Base-by-base conservation (phyloP, 2,888 invertebrate genomes). In the Eupithecia abbreviata region DNA sequence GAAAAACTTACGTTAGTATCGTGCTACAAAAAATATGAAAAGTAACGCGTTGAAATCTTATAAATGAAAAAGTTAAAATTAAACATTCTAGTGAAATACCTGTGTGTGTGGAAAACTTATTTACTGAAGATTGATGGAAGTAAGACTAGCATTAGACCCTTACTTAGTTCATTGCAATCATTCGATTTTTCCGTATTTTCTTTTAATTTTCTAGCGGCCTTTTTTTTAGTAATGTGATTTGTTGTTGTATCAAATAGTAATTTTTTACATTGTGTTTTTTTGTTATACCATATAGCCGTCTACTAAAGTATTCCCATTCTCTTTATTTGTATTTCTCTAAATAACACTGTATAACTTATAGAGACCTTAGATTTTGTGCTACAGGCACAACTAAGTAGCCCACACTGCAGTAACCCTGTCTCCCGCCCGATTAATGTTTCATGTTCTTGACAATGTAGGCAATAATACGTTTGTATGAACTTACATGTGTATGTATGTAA, bases 371-470 rank as follows among this genome's bases (percentile, higher is more conserved):
- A n/a, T 18, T 68, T 65, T 3, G 9, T 66, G 66, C 15, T 42
- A 13, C 66, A 42, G 42, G 13, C 2, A 66, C 51, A 62, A 74
- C 47, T 62, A 12, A 71, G 62, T 10, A 45, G 55, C 71, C 70
- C 30, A 9, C 18, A 73, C 51, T 75, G 68, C 66, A 70, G 65
- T 43, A 66, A 66, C 77, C 74, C 77, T 77, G 74, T 75, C 75
- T 42, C 67, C 71, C 7, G 49, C 43, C 67, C 72, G 74, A 76
- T 74, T 76, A 78, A 78, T 78, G 78, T 74, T 55, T 43, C 71
- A 71, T 78, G 76, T 78, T 49, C 71, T 74, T 69, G 76, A 76
- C 76, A 74, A 74, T 78, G 75, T 78, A 77, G 75, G 78, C 78
- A 72, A 75, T 72, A 72, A 77, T 77, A 67, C 72, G 45, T 70